Conservation (phyloP, 2,888 invertebrate species). For the Eustalomyia histrio region DNA sequence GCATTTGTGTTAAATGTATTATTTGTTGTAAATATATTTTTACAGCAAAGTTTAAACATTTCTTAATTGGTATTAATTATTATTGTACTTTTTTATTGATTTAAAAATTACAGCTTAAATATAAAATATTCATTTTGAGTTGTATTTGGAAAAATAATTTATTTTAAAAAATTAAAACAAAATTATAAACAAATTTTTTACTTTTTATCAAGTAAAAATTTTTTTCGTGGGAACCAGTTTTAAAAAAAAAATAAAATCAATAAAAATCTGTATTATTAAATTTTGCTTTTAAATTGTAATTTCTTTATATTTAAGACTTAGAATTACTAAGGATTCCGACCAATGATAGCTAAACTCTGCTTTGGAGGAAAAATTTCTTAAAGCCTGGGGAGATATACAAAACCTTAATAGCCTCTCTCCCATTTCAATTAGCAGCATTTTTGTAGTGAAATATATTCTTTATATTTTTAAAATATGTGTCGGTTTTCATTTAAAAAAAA, state of each 20-base stretch:
- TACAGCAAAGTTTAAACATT: neutral
- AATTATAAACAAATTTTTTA: constrained; percentile 59
- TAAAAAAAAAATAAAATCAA: constrained; percentile 28
- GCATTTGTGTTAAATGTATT: neutral
- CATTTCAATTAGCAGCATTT: too few species aligned
- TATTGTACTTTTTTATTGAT: constrained; percentile 41
- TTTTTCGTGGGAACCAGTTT: constrained; percentile 66
- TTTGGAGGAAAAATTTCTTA: too few species aligned
- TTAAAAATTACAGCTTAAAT: constrained; percentile 36
- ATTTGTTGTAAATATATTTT: neutral
- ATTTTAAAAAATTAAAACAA: neutral
- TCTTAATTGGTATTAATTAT: constrained; percentile 28
- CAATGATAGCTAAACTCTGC: too few species aligned
- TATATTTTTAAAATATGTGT: too few species aligned
- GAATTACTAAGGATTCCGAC: too few species aligned
- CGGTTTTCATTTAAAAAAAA: too few species aligned
- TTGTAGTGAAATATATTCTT: too few species aligned
- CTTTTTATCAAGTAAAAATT: constrained; percentile 46
- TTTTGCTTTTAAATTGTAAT: neutral
- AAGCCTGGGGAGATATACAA: too few species aligned
- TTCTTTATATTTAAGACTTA: too few species aligned
- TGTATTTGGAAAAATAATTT: constrained; percentile 41
- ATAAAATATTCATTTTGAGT: constrained; percentile 40
- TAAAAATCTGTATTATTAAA: neutral
- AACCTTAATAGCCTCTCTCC: too few species aligned